These are phyloP conservation scores for Rousettus leschenaultii DNA, from an alignment of 2,113 vertebrate species.

Conservation along the genomic window DNA sequence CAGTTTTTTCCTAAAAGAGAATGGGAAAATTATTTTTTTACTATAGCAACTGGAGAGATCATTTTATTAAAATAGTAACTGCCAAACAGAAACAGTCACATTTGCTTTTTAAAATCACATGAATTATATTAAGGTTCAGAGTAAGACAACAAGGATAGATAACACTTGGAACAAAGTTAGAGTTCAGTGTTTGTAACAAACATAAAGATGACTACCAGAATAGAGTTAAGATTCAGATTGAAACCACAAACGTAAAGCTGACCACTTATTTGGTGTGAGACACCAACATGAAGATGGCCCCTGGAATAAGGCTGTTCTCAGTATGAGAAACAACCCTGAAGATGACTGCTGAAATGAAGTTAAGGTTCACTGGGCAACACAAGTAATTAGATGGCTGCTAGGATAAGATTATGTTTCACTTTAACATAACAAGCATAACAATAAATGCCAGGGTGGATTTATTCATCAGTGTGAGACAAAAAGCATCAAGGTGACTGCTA, in stretches of 20 bases:
- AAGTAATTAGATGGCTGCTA: neutral
- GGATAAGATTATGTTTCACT: neutral
- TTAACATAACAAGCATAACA: neutral
- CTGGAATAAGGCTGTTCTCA: neutral
- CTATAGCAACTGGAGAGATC: neutral
- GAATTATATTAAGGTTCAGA: neutral
- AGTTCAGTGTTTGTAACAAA: neutral
- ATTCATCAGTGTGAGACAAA: neutral
- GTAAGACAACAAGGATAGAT: neutral
- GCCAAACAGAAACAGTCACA: neutral
- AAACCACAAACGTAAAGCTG: neutral
- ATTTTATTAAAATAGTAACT: constrained; percentile 46
- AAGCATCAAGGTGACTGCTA: neutral
- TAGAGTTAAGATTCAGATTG: neutral
- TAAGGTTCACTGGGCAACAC: neutral
- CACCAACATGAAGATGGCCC: neutral
- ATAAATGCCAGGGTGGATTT: neutral
- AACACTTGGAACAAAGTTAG: neutral
- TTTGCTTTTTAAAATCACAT: neutral
- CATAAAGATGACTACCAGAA: neutral
- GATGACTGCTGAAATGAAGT: neutral
- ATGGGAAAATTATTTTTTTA: constrained; percentile 34
- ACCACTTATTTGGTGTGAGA: neutral
- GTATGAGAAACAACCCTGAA: neutral
- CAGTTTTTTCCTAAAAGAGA: constrained; percentile 22